Evolutionary conservation across 2,888 invertebrate species (phyloP).

Genomic region (Chrysodeixis includens): DNA sequence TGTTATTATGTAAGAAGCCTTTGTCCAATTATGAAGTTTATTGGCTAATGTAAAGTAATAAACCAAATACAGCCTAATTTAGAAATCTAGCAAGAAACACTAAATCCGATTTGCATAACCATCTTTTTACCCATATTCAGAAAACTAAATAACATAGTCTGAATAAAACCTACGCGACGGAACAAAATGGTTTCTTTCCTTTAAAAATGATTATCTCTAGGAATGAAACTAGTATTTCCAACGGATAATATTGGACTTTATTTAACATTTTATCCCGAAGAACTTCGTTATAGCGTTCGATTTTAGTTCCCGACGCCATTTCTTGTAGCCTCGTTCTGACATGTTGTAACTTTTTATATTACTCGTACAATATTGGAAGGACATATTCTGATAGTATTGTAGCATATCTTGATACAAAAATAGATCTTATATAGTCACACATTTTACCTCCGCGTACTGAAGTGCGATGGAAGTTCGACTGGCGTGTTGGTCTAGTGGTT

Average conservation of each 20-base stretch:
- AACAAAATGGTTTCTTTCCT: neutral
- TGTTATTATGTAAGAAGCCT: no score
- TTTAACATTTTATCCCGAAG: neutral
- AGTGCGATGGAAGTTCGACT: no score
- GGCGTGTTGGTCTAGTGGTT: no score
- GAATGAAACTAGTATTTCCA: neutral
- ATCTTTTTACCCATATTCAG: neutral
- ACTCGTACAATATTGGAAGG: neutral
- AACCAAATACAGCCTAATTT: no score
- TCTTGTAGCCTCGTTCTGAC: neutral
- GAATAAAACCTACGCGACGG: neutral
- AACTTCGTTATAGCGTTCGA: neutral
- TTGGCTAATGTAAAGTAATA: no score
- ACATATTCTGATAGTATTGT: no score
- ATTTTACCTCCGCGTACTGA: no score
- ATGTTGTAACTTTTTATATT: neutral
- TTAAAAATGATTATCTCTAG: neutral
- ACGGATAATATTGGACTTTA: neutral
- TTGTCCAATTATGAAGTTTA: no score
- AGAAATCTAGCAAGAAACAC: no score
- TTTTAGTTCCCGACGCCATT: neutral
- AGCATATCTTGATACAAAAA: no score
- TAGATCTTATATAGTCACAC: no score
- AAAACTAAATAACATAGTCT: neutral
- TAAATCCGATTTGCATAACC: slow-evolving; percentile 6